Conservation (phyloP, 1,140 invertebrate species). For the Antheraea pernyi region DNA sequence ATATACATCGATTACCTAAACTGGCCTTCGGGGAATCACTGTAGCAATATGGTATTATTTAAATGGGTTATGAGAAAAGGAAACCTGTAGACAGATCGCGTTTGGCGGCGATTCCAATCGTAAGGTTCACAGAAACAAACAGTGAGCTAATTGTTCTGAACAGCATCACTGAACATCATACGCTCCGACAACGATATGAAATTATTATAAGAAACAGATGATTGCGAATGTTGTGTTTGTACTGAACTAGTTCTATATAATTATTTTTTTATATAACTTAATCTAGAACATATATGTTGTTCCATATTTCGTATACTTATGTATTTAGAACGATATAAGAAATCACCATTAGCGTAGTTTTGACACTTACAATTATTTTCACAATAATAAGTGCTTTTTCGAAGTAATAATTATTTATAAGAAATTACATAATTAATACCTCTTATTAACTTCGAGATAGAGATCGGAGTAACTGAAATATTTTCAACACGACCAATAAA, state of each 20-base stretch:
- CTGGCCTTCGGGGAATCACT: conserved; percentile 18
- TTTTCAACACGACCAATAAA: conserved; percentile 63
- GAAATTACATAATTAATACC: background rate
- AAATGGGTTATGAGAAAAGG: conserved; percentile 45
- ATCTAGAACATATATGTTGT: too few species aligned
- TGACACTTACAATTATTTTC: too few species aligned
- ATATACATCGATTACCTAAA: conserved; percentile 20
- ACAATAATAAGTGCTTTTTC: too few species aligned
- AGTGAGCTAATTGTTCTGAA: conserved; percentile 56
- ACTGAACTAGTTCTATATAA: too few species aligned
- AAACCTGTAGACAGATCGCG: conserved; percentile 25
- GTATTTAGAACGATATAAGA: too few species aligned
- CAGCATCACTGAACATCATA: conserved; percentile 34
- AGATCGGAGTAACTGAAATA: conserved; percentile 38
- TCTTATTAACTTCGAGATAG: conserved; percentile 37
- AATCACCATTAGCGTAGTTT: too few species aligned
- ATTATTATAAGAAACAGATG: conserved; percentile 68
- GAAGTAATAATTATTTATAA: too few species aligned
- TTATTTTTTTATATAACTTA: too few species aligned
- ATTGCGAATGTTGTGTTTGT: background rate
- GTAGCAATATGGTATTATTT: conserved; percentile 40
- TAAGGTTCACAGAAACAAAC: conserved; percentile 63
- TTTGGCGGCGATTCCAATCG: conserved; percentile 46
- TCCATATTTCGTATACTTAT: too few species aligned
- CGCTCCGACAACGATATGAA: conserved; percentile 51